A percentile compares a stretch with the other conserved stretches of the same genome.
Evolutionary conservation across 2,797 vertebrate genomes (phyloP).

Genomic region (Galaxias olidus): DNA sequence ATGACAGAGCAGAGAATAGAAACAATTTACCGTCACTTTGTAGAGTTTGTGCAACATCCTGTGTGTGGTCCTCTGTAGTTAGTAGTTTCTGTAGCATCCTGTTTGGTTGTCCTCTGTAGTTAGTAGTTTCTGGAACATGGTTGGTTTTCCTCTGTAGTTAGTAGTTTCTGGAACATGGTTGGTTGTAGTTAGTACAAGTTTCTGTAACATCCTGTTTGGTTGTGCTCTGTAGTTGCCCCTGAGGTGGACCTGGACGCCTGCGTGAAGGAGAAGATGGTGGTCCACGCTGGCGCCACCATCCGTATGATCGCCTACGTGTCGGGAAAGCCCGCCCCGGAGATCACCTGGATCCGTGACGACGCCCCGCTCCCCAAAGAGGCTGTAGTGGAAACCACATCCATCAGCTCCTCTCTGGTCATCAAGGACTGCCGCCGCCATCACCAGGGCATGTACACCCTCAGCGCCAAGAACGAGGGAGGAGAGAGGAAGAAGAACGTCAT

Average conservation of each 20-base stretch:
- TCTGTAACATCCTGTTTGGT: not conserved
- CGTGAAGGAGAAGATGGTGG: conserved; percentile 94
- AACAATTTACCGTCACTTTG: too few relatives aligned
- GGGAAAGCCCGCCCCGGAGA: conserved; percentile 90
- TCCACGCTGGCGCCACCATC: conserved; percentile 95
- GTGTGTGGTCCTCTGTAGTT: conserved; percentile 72
- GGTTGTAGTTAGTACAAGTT: not conserved
- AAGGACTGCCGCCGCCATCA: conserved; percentile 92
- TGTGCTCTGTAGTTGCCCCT: conserved; percentile 81
- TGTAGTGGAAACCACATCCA: conserved; percentile 88
- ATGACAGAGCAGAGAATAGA: too few relatives aligned
- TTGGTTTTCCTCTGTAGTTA: conserved; percentile 71
- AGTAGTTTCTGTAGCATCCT: not conserved
- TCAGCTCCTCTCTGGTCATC: conserved; percentile 94
- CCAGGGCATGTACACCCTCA: conserved; percentile 92
- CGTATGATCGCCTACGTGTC: conserved; percentile 97
- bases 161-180: not conserved
- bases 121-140: conserved; percentile 7
- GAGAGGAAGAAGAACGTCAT: conserved; percentile 94
- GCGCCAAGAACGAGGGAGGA: conserved; percentile 94
- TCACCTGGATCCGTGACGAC: conserved; percentile 89
- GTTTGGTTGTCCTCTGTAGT: conserved; percentile 71
- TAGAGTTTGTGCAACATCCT: not conserved
- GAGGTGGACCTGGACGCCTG: conserved; percentile 95
- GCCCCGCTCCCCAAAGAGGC: conserved; percentile 89